Base-by-base conservation (phyloP, 2,888 invertebrate species). In the Lasioglossum oenotherae region DNA sequence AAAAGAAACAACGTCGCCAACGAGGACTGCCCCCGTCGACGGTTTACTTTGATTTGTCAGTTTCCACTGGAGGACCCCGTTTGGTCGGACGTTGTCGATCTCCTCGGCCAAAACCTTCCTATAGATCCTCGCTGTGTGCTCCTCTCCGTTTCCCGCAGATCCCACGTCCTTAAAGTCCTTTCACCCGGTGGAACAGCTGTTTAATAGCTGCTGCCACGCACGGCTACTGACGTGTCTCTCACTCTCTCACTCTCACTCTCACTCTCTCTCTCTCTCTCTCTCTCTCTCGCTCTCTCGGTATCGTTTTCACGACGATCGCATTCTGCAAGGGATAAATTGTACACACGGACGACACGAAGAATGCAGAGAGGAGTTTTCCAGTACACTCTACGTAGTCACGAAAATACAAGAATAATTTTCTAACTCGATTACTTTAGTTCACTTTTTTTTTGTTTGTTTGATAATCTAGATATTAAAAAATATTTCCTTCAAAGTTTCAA, bases 1-100 rank as follows among this genome's bases (percentile, higher is more conserved):
- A 31, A 57, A 44, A 57, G 69, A 80, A 80, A 44, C 27, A 53
- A 49, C 44, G 31, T 35, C 76, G 76, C 19, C 31, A 31, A 27
- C 76, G 46, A 64, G 64, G 31, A 12, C 31, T 38, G 31, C 46
- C 44, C 60, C 31, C 80, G 53, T 31, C 67, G 57, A 67, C 78
- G n/a, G 83, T 73, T 57, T 80, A 91, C 89, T 92, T 93, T 92
- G 92, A 93, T 93, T 93, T 89, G 83, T 93, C 93, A 92, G 93
- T 41, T 72, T 92, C 93, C 92, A 88, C 89, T 86, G 88, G 87
- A 90, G 90, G 89, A 89, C 69, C 87, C 82, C 77, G 80, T 80
- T 83, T 44, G 80, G n/a, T 57, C 23, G n/a, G 57, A n/a, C 38
- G 27, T 49, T 16, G n/a, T n/a, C 49, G 49, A 74, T n/a, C 72